Evolutionary conservation across 2,888 invertebrate genomes (phyloP).

Genomic region (Sarcophaga carnaria): DNA sequence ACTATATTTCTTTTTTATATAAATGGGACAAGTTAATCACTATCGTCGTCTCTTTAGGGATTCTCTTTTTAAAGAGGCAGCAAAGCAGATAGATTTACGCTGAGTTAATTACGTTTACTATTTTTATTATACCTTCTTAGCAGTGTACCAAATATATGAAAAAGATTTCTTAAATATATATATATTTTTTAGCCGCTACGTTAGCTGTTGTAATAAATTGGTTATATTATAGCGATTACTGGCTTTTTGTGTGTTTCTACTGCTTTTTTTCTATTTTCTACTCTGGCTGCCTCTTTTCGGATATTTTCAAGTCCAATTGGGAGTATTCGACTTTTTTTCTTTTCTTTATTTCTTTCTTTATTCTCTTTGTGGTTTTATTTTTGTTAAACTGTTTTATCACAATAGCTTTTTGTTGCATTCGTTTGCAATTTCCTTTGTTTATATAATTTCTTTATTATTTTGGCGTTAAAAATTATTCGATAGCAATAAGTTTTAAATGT

Average conservation of each 20-base stretch:
- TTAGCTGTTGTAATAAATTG: slow-evolving; percentile 47
- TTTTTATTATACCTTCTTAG: slow-evolving; percentile 1
- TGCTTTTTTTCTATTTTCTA: slow-evolving; percentile 42
- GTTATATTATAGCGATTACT: slow-evolving; percentile 59
- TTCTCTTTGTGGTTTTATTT: slow-evolving; percentile 52
- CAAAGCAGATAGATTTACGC: neutral
- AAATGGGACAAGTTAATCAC: neutral
- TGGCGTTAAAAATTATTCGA: neutral
- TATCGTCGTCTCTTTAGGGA: neutral
- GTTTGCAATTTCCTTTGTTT: slow-evolving; percentile 14
- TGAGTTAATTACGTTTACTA: neutral
- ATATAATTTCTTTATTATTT: slow-evolving; percentile 21
- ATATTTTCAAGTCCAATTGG: slow-evolving; percentile 68
- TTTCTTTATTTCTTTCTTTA: neutral
- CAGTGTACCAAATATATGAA: slow-evolving; percentile 1
- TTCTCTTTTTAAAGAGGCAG: neutral
- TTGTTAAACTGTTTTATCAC: slow-evolving; percentile 44
- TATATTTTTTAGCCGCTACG: slow-evolving; percentile 41
- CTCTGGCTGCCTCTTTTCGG: slow-evolving; percentile 37
- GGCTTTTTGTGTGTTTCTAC: slow-evolving; percentile 60
- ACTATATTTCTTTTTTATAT: neutral
- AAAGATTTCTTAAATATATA: slow-evolving; percentile 6
- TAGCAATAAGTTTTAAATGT: slow-evolving; percentile 15
- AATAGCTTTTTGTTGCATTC: slow-evolving; percentile 35
- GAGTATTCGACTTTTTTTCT: slow-evolving; percentile 56